These are phyloP conservation scores for Erpornis zantholeuca DNA, from an alignment of 2,113 vertebrate species.

Conservation along the genomic window DNA sequence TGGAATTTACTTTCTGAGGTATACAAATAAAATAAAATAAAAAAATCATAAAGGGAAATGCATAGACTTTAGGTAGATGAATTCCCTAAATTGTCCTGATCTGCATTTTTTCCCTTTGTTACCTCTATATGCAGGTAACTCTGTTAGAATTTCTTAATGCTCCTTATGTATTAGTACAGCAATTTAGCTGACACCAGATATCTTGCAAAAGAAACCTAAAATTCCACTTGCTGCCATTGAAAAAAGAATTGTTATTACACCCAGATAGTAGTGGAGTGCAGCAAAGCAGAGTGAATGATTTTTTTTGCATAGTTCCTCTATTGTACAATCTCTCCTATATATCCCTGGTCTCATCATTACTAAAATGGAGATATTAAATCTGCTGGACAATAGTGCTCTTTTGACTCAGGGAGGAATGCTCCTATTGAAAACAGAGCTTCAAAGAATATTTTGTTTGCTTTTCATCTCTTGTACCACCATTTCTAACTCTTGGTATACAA, in stretches of 20 bases:
- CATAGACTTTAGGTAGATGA: neutral
- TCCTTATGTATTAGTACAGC: neutral
- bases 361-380: neutral
- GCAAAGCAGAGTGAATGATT: neutral
- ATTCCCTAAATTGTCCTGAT: neutral
- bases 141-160: neutral
- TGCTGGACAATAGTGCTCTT: neutral
- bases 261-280: neutral
- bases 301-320: neutral
- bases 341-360: neutral
- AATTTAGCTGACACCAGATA: neutral
- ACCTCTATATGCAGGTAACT: neutral
- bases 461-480: neutral
- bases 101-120: neutral
- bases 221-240: neutral
- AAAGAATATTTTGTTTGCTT: neutral
- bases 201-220: neutral
- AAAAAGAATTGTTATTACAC: neutral
- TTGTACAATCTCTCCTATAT: neutral
- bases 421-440: neutral
- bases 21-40: neutral
- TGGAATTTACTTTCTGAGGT: neutral
- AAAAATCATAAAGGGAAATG: neutral
- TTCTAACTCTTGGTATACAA: neutral
- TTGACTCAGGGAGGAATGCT: neutral